Evolutionary conservation across 2,797 vertebrate species (phyloP).

Genomic region (Ctenosaura bakeri): DNA sequence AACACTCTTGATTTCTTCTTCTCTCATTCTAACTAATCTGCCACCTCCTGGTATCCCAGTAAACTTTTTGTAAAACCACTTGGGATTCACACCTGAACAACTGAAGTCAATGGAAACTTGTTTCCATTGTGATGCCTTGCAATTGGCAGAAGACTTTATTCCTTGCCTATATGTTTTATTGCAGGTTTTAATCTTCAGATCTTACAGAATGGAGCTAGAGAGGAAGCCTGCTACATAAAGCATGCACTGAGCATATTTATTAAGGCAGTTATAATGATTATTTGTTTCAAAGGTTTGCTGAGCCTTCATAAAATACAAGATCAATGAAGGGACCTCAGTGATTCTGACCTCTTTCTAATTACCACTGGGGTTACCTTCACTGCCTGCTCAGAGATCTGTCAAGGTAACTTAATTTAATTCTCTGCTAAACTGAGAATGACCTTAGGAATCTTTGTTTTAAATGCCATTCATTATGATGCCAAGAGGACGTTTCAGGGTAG

Average conservation of each 20-base stretch:
- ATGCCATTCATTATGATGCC: slow-evolving; percentile 1
- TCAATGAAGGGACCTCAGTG: neutral
- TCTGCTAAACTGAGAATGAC: slow-evolving; percentile 12
- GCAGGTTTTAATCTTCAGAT: slow-evolving; percentile 37
- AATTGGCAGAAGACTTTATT: neutral
- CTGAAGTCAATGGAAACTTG: neutral
- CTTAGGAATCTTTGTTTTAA: slow-evolving; percentile 43
- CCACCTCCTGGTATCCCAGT: slow-evolving; percentile 22
- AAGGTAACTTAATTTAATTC: slow-evolving; percentile 34
- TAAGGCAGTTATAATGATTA: slow-evolving; percentile 16
- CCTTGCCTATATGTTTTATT: slow-evolving; percentile 8
- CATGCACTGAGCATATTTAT: slow-evolving; percentile 36
- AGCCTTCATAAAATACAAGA: neutral
- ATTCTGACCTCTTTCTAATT: slow-evolving; percentile 40
- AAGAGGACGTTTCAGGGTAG: slow-evolving; percentile 2
- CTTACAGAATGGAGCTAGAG: neutral
- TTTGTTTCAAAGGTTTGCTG: slow-evolving; percentile 32
- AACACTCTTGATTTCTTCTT: neutral
- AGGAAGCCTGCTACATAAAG: neutral
- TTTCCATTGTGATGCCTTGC: neutral
- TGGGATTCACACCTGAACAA: neutral
- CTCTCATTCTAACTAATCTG: neutral
- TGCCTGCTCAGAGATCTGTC: slow-evolving; percentile 28
- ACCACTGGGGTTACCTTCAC: slow-evolving; percentile 10
- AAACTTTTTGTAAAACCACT: neutral